phyloP scores from a whole-genome alignment of 2,113 vertebrate species.

The Protomyctophum bolini region DNA sequence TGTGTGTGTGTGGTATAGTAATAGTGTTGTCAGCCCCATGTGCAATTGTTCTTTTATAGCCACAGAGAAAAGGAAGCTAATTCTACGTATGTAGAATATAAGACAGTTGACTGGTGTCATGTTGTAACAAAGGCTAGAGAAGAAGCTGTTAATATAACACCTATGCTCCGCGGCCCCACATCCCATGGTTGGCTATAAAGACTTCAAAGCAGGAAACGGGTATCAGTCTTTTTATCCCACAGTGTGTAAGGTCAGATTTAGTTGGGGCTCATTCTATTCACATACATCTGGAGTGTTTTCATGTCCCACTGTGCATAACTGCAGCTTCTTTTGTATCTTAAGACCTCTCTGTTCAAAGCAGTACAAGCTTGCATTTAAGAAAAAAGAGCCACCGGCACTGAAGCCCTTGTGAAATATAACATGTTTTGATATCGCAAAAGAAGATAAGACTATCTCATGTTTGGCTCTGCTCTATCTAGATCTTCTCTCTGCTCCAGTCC shows the following conservation, averaged over 20 bases:
- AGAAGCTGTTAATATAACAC: neutral
- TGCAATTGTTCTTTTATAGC: too few species aligned
- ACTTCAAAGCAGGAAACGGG: slow-evolving; percentile 12
- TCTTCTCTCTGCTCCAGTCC: neutral
- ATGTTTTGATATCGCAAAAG: slow-evolving; percentile 41
- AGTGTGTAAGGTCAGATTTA: slow-evolving; percentile 12
- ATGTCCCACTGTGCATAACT: slow-evolving; percentile 28
- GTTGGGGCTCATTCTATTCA: neutral
- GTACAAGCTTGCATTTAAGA: neutral
- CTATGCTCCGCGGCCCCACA: neutral
- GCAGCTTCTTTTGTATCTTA: slow-evolving; percentile 37
- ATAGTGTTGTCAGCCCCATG: too few species aligned
- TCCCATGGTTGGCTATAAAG: neutral
- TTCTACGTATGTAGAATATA: neutral
- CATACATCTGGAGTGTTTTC: slow-evolving; percentile 7
- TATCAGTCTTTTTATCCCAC: too few species aligned
- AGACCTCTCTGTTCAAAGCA: slow-evolving; percentile 6
- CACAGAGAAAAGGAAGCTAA: neutral
- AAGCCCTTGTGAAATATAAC: neutral
- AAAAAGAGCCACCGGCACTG: neutral
- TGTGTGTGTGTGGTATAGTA: too few species aligned
- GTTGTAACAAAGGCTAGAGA: neutral
- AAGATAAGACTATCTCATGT: slow-evolving; percentile 8
- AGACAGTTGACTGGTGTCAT: too few species aligned
- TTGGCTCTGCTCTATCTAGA: slow-evolving; percentile 15